Conservation (phyloP, 2,888 invertebrate genomes). For the Macaria notata region DNA sequence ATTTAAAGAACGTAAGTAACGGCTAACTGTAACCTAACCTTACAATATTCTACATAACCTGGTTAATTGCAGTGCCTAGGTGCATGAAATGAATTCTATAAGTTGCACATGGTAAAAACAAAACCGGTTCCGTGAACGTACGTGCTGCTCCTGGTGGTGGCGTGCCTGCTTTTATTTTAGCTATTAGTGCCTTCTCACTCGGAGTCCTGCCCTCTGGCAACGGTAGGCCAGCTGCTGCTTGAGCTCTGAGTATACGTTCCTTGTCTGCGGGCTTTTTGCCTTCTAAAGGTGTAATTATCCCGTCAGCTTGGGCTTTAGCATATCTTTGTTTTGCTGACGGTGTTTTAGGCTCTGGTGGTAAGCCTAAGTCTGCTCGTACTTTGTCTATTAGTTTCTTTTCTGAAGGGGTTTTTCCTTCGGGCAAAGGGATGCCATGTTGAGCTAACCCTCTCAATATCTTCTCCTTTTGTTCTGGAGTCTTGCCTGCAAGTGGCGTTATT, state of each 20-base stretch:
- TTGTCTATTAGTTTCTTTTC: constrained; percentile 33
- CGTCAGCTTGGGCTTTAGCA: constrained; percentile 28
- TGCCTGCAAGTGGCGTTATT: constrained; percentile 35
- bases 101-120: too few species aligned
- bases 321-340: constrained; percentile 40
- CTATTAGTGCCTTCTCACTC: constrained; percentile 38
- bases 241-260: constrained; percentile 36
- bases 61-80: too few species aligned
- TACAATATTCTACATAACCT: too few species aligned
- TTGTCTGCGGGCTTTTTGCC: constrained; percentile 37
- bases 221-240: constrained; percentile 37
- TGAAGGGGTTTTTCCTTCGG: constrained; percentile 32
- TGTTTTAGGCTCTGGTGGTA: constrained; percentile 41
- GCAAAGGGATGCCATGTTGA: constrained; percentile 29
- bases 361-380: constrained; percentile 32
- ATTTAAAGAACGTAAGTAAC: too few species aligned
- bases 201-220: constrained; percentile 38
- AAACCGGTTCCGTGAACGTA: too few species aligned
- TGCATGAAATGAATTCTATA: too few species aligned
- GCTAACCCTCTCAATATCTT: constrained; percentile 34
- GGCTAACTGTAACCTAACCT: too few species aligned
- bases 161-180: constrained; percentile 30
- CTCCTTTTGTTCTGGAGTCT: constrained; percentile 37
- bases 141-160: not conserved
- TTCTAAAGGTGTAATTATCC: constrained; percentile 32